Percentiles rank a stretch among this genome's conserved stretches.
Evolutionary conservation across 2,797 vertebrate species (phyloP).

Genomic region (Mareca strepera): DNA sequence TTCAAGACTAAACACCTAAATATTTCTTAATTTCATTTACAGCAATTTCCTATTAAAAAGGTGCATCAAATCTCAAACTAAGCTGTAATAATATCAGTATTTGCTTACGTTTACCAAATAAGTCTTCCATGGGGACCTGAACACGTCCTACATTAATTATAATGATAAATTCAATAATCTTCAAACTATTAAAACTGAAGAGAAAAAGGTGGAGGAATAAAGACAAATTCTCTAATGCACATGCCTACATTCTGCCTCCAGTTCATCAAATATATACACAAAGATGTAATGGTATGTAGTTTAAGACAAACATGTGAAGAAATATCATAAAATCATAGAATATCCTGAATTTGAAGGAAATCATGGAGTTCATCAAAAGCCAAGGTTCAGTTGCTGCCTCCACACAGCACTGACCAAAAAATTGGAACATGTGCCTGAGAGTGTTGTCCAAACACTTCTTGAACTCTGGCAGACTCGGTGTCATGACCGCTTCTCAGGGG

Average conservation of each 20-base stretch:
- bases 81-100: background rate
- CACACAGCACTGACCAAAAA: no score
- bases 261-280: background rate
- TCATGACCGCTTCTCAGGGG: no score
- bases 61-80: background rate
- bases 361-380: no score
- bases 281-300: background rate
- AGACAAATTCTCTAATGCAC: background rate
- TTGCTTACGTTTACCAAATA: background rate
- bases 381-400: no score
- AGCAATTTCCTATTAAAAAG: background rate
- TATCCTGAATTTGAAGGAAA: no score
- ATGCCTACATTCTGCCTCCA: background rate
- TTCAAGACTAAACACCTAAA: background rate
- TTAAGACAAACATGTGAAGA: background rate
- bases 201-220: background rate
- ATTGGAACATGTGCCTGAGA: no score
- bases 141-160: background rate
- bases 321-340: no score
- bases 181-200: background rate
- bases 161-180: background rate
- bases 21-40: background rate
- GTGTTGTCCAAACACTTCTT: no score
- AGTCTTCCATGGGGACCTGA: background rate
- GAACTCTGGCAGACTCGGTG: no score